Conservation (phyloP, 2,113 vertebrate genomes). For the Tachycineta bicolor region DNA sequence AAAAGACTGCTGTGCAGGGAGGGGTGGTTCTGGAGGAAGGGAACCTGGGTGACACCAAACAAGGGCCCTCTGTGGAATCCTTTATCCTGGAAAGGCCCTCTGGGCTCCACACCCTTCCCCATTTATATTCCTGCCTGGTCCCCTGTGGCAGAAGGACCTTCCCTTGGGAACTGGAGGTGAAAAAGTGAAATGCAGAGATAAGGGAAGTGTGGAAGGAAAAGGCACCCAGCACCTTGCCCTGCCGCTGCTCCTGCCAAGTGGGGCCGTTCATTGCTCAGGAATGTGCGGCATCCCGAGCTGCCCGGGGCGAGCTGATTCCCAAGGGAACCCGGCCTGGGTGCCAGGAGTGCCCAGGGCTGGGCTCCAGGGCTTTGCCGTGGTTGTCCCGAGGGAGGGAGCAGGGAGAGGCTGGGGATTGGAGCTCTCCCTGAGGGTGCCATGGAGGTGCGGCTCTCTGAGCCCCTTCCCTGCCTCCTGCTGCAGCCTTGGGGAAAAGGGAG, state of each 20-base stretch:
- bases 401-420: background rate
- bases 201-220: conserved; percentile 10
- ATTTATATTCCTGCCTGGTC: background rate
- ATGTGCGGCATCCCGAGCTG: conserved; percentile 17
- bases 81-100: too few relatives aligned
- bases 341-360: background rate
- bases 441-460: background rate
- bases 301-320: background rate
- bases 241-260: background rate
- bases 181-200: conserved; percentile 57
- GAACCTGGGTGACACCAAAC: background rate
- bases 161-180: conserved; percentile 35
- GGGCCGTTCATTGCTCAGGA: conserved; percentile 28
- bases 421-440: too few relatives aligned
- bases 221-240: background rate
- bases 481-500: background rate
- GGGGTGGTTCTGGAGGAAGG: background rate
- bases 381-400: background rate
- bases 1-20: background rate
- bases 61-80: background rate
- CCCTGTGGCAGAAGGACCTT: background rate
- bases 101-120: background rate
- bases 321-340: background rate
- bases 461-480: background rate
- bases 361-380: rapidly evolving